Base-by-base conservation (phyloP, 2,888 invertebrate genomes). In the Nymphalis polychloros region DNA sequence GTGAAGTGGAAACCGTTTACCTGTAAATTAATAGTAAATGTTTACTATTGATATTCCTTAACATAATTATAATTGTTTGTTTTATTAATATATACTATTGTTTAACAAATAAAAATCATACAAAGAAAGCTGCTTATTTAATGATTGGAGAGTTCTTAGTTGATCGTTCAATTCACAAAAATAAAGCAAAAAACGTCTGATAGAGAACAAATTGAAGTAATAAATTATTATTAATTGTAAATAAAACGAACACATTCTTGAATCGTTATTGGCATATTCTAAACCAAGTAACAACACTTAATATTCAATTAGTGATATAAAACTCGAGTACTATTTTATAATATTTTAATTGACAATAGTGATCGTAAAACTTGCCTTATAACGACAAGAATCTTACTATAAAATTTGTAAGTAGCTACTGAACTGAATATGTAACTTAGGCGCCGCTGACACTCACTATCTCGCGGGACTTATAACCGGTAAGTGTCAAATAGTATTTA, bases 401-500 rank as follows among this genome's bases (percentile, higher is more conserved):
- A 41, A 8, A 41, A 62, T 19, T 23, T 50, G 46, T 20, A 46
- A 62, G 59, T 62, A 41, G 62, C 62, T 65, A 69, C 69, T 59
- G 69, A 59, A 52, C 46, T 65, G 48, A 53, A 69, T 46, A 55
- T 49, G 57, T 50, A 50, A 59, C 16, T 61, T 66, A 48, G 59
- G 59, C 66, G 66, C 66, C 66, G 48, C 61, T 61, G 68, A 72
- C 59, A 49, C 48, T 66, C 47, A 47, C 27, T 53, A 46, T 60
- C 19, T 47, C 61, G 35, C 20, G 55, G 31, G 61, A 27, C 60
- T 62, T 61, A 57, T 61, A 65, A 73, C 69, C 72, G 60, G 73
- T 74, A 63, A 65, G 52, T 59, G 69, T 67, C 65, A 68, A 71
- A 68, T 70, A 71, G 59, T 69, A 63, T 69, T 70, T 59, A 49